Percentiles rank a stretch among this genome's conserved stretches.
Conservation (phyloP, 2,113 vertebrate genomes). For the Eulacestoma nigropectus region DNA sequence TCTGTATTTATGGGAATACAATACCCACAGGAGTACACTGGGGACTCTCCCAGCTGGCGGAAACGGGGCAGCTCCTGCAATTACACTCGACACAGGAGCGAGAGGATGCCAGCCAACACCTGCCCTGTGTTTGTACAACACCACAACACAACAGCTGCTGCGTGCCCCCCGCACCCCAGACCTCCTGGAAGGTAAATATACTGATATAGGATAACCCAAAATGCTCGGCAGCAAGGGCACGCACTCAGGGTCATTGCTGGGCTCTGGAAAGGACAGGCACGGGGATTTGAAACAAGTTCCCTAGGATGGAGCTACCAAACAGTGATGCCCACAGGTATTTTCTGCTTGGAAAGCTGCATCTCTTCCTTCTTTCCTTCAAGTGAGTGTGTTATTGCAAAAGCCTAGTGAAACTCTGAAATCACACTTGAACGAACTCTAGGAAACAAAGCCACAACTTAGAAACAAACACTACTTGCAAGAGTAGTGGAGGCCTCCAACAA, state of each 20-base stretch:
- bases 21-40: not conserved
- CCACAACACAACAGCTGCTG: conserved; percentile 1
- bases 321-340: not conserved
- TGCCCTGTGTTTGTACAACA: not conserved
- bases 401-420: not conserved
- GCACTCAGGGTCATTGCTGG: accelerated
- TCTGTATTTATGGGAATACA: not conserved
- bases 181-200: not conserved
- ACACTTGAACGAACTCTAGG: not conserved
- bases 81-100: not conserved
- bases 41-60: not conserved
- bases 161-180: not conserved
- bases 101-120: not conserved
- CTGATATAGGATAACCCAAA: not conserved
- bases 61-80: not conserved
- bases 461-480: not conserved
- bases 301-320: not conserved
- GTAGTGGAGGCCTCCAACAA: not conserved
- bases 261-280: not conserved
- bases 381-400: not conserved
- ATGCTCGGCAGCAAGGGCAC: not conserved
- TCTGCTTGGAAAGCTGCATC: not conserved
- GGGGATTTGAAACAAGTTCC: not conserved
- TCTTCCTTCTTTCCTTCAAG: not conserved
- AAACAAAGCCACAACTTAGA: not conserved